Evolutionary conservation across 2,113 vertebrate species (phyloP).

Genomic region (Zosterops borbonicus): DNA sequence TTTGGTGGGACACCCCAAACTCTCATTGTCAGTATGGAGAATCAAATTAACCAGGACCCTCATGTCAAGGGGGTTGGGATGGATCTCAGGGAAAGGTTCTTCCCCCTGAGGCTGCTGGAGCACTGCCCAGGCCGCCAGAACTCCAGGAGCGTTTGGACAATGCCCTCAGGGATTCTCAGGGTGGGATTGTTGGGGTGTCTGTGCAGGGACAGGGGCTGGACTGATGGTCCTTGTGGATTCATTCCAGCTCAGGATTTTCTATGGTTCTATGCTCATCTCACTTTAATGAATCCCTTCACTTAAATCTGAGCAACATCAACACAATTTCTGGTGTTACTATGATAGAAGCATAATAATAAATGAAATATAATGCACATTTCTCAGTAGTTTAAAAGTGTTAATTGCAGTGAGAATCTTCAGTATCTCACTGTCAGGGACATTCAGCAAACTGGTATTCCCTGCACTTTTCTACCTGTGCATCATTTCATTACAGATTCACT

Average conservation of each 20-base stretch:
- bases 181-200: neutral
- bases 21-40: neutral
- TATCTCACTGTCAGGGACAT: neutral
- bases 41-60: neutral
- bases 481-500: constrained; percentile 63
- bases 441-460: neutral
- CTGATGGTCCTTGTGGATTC: accelerated
- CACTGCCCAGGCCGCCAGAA: constrained; percentile 5
- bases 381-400: neutral
- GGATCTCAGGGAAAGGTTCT: neutral
- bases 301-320: neutral
- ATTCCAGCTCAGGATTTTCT: neutral
- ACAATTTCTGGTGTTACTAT: neutral
- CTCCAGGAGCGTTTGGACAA: neutral
- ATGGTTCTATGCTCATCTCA: neutral
- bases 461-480: constrained; percentile 72
- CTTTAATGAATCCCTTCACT: neutral
- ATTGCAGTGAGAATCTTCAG: neutral
- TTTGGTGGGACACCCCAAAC: neutral
- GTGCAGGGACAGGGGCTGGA: accelerated
- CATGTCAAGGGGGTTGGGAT: neutral
- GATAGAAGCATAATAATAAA: neutral
- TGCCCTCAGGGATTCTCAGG: neutral
- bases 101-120: neutral
- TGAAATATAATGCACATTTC: neutral